Evolutionary conservation across 2,888 invertebrate genomes (phyloP).

Genomic region (Tetanocera ferruginea): DNA sequence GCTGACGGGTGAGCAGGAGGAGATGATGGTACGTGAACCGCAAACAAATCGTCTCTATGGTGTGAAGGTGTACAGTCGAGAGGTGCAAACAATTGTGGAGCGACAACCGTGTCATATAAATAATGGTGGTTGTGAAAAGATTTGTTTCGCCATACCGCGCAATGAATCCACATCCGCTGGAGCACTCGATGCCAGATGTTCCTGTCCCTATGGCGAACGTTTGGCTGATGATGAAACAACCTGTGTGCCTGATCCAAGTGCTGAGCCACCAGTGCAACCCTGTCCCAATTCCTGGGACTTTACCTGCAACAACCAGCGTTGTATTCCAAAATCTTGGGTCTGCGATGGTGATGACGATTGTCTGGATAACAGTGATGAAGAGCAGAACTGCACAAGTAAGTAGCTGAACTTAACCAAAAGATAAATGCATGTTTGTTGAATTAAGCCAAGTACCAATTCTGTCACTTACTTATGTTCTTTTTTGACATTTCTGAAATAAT

Average conservation of each 20-base stretch:
- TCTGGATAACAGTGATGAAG: conserved; percentile 94
- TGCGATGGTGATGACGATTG: conserved; percentile 98
- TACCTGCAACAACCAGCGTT: conserved; percentile 91
- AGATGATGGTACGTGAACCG: conserved; percentile 88
- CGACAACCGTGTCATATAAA: conserved; percentile 86
- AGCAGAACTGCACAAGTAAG: conserved; percentile 93
- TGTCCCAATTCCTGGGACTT: conserved; percentile 95
- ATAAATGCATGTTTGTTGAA: neutral
- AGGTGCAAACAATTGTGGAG: conserved; percentile 78
- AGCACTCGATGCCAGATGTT: conserved; percentile 76
- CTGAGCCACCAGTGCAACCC: conserved; percentile 88
- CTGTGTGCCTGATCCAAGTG: conserved; percentile 85
- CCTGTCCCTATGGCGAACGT: conserved; percentile 94
- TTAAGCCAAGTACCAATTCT: too few species aligned
- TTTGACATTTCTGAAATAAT: too few species aligned
- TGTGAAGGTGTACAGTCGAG: conserved; percentile 87
- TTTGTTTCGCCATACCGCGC: conserved; percentile 91
- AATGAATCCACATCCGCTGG: conserved; percentile 68
- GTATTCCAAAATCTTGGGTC: conserved; percentile 94
- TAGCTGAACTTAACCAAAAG: conserved; percentile 48
- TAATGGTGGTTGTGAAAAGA: conserved; percentile 93
- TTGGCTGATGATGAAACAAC: conserved; percentile 78
- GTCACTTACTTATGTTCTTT: too few species aligned
- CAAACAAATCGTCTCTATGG: conserved; percentile 92
- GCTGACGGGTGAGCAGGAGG: conserved; percentile 87